Conservation (phyloP, 1,140 invertebrate genomes). For the Panagrolaimus sp. region DNA sequence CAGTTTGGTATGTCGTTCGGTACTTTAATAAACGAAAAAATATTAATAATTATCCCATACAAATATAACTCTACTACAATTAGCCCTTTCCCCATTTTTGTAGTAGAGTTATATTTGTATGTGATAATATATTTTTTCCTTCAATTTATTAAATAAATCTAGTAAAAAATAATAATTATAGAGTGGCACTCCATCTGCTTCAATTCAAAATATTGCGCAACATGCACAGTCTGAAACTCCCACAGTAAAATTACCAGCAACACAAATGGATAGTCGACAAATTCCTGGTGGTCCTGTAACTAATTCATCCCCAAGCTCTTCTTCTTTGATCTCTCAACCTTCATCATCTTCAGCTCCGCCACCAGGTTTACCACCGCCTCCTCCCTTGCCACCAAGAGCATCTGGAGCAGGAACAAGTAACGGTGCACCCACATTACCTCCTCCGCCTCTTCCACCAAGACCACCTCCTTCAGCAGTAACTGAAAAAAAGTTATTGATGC, state of each 20-base stretch:
- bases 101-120: too few relatives aligned
- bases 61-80: too few relatives aligned
- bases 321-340: not conserved
- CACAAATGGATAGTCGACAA: slow-evolving; percentile 11
- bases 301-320: not conserved
- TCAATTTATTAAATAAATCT: too few relatives aligned
- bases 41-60: too few relatives aligned
- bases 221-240: not conserved
- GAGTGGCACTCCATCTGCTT: slow-evolving; percentile 44
- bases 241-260: not conserved
- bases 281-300: not conserved
- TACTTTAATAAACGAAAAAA: not conserved
- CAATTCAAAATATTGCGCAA: slow-evolving; percentile 30
- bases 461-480: slow-evolving; percentile 28
- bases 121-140: too few relatives aligned
- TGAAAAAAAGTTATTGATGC: slow-evolving; percentile 17
- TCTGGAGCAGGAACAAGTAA: slow-evolving; percentile 20
- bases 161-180: too few relatives aligned
- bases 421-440: slow-evolving; percentile 20
- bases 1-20: slow-evolving; percentile 57
- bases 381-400: not conserved
- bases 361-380: slow-evolving; percentile 12
- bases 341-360: too few relatives aligned
- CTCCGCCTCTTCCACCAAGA: slow-evolving; percentile 9
- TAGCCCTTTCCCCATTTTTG: too few relatives aligned